Conservation (phyloP, 2,113 vertebrate genomes). For the Canis aureus region DNA sequence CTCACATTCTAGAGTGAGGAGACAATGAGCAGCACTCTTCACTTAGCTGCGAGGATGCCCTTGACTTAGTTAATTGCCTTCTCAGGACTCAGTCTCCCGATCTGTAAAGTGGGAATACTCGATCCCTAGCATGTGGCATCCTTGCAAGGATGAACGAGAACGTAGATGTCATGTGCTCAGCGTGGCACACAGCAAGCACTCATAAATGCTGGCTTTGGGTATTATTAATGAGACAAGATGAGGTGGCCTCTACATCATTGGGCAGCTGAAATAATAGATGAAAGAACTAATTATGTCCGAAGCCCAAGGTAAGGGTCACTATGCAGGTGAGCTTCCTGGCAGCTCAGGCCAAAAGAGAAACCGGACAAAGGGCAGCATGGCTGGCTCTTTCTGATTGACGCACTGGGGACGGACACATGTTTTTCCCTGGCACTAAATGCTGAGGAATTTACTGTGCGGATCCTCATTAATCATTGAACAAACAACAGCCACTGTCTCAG, state of each 20-base stretch:
- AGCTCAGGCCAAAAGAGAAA: background rate
- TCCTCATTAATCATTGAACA: conserved; percentile 53
- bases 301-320: background rate
- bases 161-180: accelerated
- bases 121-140: too few relatives aligned
- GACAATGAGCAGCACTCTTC: accelerated
- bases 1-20: background rate
- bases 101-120: background rate
- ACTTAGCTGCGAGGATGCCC: background rate
- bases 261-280: background rate
- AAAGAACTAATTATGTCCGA: background rate
- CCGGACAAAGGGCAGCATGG: background rate
- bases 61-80: background rate
- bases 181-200: background rate
- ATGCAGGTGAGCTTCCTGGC: conserved; percentile 38
- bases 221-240: background rate
- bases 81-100: background rate
- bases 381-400: background rate
- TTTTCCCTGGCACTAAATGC: background rate
- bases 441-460: background rate
- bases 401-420: background rate
- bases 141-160: background rate
- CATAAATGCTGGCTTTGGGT: background rate
- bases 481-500: background rate
- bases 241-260: background rate